Evolutionary conservation across 2,888 invertebrate species (phyloP).

Genomic region (Masnerella sp.): DNA sequence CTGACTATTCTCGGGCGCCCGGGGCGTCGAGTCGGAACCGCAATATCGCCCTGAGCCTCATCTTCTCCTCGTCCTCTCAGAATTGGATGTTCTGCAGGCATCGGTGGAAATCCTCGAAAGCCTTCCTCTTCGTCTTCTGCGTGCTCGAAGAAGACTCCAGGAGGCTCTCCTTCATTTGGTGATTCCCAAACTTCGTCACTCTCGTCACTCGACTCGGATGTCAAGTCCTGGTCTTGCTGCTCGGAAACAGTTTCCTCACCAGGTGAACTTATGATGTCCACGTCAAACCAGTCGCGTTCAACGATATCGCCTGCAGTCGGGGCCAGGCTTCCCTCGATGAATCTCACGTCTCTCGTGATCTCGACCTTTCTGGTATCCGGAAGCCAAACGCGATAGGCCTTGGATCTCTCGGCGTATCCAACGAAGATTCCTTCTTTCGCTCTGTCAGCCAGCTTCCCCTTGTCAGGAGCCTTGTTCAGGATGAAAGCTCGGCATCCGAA

Average conservation of each 20-base stretch:
- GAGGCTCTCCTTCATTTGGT: background rate
- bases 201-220: background rate
- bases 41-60: background rate
- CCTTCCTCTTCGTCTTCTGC: background rate
- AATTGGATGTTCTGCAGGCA: background rate
- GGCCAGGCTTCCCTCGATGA: slow-evolving; percentile 2
- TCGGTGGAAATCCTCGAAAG: background rate
- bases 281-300: slow-evolving; percentile 3
- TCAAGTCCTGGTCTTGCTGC: background rate
- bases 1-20: slow-evolving; percentile 2
- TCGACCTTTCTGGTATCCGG: too few relatives aligned
- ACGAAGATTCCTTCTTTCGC: slow-evolving; percentile 4
- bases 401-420: background rate
- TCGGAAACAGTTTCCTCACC: background rate
- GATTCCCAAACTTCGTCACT: background rate
- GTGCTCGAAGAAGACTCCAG: background rate
- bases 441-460: slow-evolving; percentile 7
- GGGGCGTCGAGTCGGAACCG: background rate
- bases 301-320: background rate
- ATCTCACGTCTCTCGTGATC: too few relatives aligned
- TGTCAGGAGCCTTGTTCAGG: background rate
- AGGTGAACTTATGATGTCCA: background rate
- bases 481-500: background rate
- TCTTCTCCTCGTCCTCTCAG: background rate
- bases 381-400: slow-evolving; percentile 5